Conservation (phyloP, 2,113 vertebrate genomes). For the Ibidorhyncha struthersii region DNA sequence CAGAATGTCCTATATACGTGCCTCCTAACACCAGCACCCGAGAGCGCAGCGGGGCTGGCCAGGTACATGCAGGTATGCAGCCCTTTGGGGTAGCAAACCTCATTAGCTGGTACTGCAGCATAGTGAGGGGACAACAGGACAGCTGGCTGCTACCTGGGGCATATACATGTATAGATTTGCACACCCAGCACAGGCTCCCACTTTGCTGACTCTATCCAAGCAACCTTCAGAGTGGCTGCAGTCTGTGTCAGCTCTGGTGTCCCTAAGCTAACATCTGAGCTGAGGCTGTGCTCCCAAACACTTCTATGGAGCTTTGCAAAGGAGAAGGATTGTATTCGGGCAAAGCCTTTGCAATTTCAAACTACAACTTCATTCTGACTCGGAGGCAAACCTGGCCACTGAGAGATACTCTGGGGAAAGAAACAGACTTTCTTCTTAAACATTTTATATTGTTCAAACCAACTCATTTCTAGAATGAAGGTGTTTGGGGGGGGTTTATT, state of each 20-base stretch:
- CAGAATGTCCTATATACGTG: background rate
- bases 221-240: fast-evolving
- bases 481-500: background rate
- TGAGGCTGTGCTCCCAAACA: background rate
- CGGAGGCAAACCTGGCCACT: background rate
- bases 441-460: background rate
- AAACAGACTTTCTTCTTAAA: background rate
- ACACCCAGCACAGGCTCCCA: background rate
- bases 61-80: background rate
- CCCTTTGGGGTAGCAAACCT: background rate
- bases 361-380: background rate
- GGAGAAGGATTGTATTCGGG: background rate
- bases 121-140: background rate
- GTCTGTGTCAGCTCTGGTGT: background rate
- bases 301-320: background rate
- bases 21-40: background rate
- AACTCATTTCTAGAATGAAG: background rate
- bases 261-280: background rate
- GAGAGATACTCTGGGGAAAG: background rate
- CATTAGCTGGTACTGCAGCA: background rate
- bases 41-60: background rate
- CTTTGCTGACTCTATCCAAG: background rate
- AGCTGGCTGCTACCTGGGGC: background rate
- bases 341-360: background rate
- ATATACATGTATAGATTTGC: fast-evolving